phyloP scores from a whole-genome alignment of 2,113 vertebrate species.

The Urocynchramus pylzowi region DNA sequence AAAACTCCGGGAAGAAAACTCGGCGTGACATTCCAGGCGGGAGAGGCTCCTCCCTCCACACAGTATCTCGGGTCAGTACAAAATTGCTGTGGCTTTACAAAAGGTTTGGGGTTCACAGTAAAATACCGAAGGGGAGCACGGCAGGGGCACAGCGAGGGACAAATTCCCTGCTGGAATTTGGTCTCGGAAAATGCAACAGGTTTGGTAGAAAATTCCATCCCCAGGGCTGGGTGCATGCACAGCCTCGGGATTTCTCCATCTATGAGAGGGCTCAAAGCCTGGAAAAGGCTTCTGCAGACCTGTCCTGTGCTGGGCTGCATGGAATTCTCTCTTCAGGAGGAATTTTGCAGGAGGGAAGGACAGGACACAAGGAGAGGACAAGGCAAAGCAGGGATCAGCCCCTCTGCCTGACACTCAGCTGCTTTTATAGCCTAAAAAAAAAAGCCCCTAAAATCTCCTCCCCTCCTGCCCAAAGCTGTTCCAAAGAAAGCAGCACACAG shows the following conservation, averaged over 20 bases:
- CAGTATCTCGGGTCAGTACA: slow-evolving; percentile 1
- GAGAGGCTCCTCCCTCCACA: not conserved
- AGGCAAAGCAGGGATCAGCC: not conserved
- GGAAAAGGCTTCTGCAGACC: not conserved
- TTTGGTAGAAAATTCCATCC: not conserved
- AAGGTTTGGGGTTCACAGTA: slow-evolving; percentile 34
- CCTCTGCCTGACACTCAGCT: not conserved
- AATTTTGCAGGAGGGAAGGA: not conserved
- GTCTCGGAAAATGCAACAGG: not conserved
- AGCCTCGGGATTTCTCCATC: rapidly evolving
- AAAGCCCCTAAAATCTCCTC: not conserved
- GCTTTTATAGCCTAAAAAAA: not conserved
- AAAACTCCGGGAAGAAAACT: not conserved
- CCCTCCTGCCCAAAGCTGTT: not conserved
- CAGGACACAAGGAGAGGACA: not conserved
- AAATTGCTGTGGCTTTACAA: slow-evolving; percentile 1
- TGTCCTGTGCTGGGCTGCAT: not conserved
- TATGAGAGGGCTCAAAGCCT: not conserved
- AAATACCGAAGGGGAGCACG: not conserved
- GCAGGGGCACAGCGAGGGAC: not conserved
- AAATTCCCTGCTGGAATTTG: not conserved
- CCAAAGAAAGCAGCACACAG: not conserved
- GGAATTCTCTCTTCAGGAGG: not conserved
- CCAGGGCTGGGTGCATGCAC: not conserved
- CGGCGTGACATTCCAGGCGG: not conserved